Base-by-base conservation (phyloP, 2,797 vertebrate genomes). In the Labeo calbasu region DNA sequence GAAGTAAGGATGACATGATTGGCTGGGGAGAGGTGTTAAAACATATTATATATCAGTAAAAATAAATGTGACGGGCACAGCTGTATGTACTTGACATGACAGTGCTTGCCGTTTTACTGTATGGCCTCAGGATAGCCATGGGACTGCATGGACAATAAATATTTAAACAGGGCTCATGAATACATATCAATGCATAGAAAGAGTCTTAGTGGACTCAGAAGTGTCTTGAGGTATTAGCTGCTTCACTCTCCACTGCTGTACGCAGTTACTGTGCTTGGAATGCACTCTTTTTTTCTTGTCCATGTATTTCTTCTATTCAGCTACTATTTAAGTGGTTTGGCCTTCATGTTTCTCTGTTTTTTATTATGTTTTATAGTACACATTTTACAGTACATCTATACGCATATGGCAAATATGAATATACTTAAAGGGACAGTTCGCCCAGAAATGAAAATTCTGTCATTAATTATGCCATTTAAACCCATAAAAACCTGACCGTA, bases 161-260 rank as follows among this genome's bases (percentile, higher is more conserved):
- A 0, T 86, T 80, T 70, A 80, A 80, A 70, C 6, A 75, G 11
- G 63, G 1, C 11, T 79, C 69, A 86, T 86, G 77, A 71, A 81
- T 82, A 86, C 86, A 88, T 84, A 85, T 84, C 86, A 88, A 87
- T 91, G 0, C 61, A 69, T 10, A 68, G 43, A 51, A 23, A 23
- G 46, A 23, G 63, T n/a, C 46, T 68, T 32, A 14, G 77, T 28
- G 61, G 19, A 51, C 63, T 79, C 6, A 19, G 17, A 66, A 50
- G 17, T 65, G 61, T 68, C 59, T 36, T 40, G 43, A 66, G 28
- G 25, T 66, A n/a, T 68, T 32, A 51, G 46, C 43, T 66, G 17
- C 21, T 63, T 77, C 15, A 43, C 32, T 40, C 19, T 59, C 32
- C 51, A 77, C 53, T 77, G 6, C 32, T 55, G 21, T 59, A 43